phyloP scores from a whole-genome alignment of 2,113 vertebrate species.

The Thamnophis sirtalis region DNA sequence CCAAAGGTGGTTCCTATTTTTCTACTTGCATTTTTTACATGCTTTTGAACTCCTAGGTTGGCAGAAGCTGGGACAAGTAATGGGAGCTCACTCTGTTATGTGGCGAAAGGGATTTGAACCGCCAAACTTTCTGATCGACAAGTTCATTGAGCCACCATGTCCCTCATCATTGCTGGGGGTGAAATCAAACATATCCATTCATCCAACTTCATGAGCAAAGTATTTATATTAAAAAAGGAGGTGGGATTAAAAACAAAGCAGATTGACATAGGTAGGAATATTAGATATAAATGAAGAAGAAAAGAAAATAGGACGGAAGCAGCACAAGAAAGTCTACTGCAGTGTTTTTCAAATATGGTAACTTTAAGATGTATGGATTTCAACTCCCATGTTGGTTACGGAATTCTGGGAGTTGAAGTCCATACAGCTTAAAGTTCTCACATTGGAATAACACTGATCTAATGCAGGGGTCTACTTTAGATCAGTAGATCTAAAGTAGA shows the following conservation, averaged over 20 bases:
- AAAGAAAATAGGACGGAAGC: background rate
- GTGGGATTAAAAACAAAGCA: background rate
- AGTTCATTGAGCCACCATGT: too few species aligned
- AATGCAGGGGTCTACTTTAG: background rate
- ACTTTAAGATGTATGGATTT: background rate
- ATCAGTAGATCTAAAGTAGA: too few species aligned
- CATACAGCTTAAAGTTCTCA: background rate
- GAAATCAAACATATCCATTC: background rate
- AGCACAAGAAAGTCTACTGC: background rate
- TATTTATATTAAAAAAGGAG: slow-evolving; percentile 5
- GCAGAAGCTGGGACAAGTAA: too few species aligned
- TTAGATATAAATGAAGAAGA: background rate
- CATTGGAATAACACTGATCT: background rate
- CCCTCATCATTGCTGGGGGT: background rate
- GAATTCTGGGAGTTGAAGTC: background rate
- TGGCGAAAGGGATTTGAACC: too few species aligned
- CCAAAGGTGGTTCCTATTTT: too few species aligned
- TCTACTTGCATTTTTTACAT: too few species aligned
- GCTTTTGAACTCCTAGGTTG: too few species aligned
- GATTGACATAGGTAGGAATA: background rate
- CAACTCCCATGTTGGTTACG: background rate
- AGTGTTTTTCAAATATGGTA: background rate
- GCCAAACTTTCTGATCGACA: too few species aligned
- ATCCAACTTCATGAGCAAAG: background rate
- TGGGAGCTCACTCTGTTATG: too few species aligned